Base-by-base conservation (phyloP, 2,797 vertebrate genomes). In the Mycteria americana region DNA sequence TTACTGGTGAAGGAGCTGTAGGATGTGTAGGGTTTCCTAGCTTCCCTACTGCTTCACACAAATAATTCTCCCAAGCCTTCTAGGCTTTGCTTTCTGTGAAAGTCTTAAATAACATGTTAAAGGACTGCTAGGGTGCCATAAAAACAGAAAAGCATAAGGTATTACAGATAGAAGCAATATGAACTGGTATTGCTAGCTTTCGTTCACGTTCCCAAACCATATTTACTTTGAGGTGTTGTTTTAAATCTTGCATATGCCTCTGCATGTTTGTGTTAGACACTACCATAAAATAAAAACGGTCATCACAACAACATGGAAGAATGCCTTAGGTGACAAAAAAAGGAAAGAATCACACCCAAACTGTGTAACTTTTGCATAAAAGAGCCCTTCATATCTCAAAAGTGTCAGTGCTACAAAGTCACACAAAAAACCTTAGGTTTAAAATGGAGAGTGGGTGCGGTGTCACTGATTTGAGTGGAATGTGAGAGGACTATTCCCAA, bases 341-440 rank as follows among this genome's bases (percentile, higher is more conserved):
- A 35, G 10, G 88, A 95, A 97, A 93, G 89, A 88, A 91, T 97
- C 82, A 93, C 80, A 94, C 81, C 85, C 92, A 89, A 90, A 35
- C 18, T 4, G 7, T 86, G 82, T 94, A 93, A 94, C 90, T 95
- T 97, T 77, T 92, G 85, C 43, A 87, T 88, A 96, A 96, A 97
- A 94, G 72, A 64, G 39, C 45, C 65, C 79, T 97, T 96, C 95
- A 51, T 96, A 92, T 93, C 94, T 92, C 84, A 56, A 89, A 92
- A 35, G 19, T 41, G 22, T 27, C 53, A 37, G 77, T 72, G 72
- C 76, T 85, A 95, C 72, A 92, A 78, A 91, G 73, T 95, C 84
- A 93, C 85, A 94, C 84, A 93, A 94, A 96, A 95, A 86, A 73
- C 13, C 84, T 91, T 96, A 74, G 57, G 64, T 95, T 97, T 96